Evolutionary conservation across 2,888 invertebrate genomes (phyloP), one percentile per base, ranked within the genome.

Genomic region (Tipula confusa): DNA sequence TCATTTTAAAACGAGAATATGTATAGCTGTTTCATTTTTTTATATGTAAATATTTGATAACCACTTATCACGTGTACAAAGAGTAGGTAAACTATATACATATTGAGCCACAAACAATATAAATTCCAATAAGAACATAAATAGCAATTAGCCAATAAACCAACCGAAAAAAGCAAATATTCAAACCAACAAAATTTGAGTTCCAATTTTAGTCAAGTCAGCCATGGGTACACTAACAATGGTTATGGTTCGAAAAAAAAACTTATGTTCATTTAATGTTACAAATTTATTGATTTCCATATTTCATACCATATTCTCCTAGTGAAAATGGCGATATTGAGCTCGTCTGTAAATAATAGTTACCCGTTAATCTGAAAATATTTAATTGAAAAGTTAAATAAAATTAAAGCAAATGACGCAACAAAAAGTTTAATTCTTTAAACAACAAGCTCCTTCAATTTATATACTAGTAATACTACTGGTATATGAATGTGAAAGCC

Each of bases 261-360:
- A n/a, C n/a, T n/a, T n/a, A n/a, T n/a, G n/a, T n/a, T n/a, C n/a
- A n/a, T n/a, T n/a, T n/a, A n/a, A n/a, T n/a, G 31, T 31, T 5
- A 31, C 3, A 31, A 5, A 31, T 5, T 31, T 31, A 31, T 3
- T 31, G 7, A 31, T 31, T 31, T 31, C 31, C 4, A 80, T 29
- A 80, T 5, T 80, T 28, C 29, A 29, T 28, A 29, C 80, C 80
- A 28, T 28, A 7, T 29, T 85, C 85, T 4, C 89, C 89, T 83
- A 87, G 87, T 7, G 88, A 88, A 86, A 85, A 89, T 0, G 89
- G 89, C 13, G 86, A 85, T 33, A 86, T 83, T 11, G 88, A 89
- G 86, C 89, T 89, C 28, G 89, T 89, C 87, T 88, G 88, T 85
- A 89, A 87, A 86, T 87, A 89, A 86, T 88, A 89, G 84, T 89